Base-by-base conservation (phyloP, 92 coral and sea anemone genomes). In the Epizoanthus ramosus region DNA sequence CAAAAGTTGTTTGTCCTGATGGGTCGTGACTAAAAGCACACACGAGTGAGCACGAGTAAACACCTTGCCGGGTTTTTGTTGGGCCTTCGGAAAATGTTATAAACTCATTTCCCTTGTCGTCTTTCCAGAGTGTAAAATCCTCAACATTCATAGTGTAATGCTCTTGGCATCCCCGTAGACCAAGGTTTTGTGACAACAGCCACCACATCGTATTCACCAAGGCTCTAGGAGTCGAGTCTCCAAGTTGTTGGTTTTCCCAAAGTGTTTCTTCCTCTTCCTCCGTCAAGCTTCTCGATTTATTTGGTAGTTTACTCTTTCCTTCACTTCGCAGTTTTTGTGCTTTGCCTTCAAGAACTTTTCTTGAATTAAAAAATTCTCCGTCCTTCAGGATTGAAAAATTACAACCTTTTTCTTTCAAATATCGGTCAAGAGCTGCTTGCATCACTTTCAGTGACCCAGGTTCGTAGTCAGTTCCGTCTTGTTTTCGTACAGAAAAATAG, bases 21-120 rank as follows among this genome's bases (percentile, higher is more conserved):
- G n/a, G n/a, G n/a, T 8, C 8, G 8, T n/a, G n/a, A n/a, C n/a
- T n/a, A n/a, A n/a, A n/a, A n/a, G n/a, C n/a, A n/a, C n/a, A n/a
- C n/a, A n/a, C n/a, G n/a, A n/a, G n/a, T n/a, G n/a, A n/a, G n/a
- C n/a, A n/a, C n/a, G n/a, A n/a, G n/a, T 6, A 41, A 43, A 43
- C 90, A 23, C 90, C 86, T 17, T 87, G 86, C 47, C 89, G 18
- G 47, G 89, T 63, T 80, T 86, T 87, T 8, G 90, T 87, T 25
- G 90, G 87, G 41, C 63, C 56, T 69, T 85, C 84, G 28, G 57
- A 22, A 50, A 75, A 85, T 8, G 79, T 76, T 7, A 77, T 8
- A 8, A 3, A 83, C 33, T 83, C 60, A 5, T 19, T 59, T 13
- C 68, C 73, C 15, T 66, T 67, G 84, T 76, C 79, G 22, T 77